Evolutionary conservation across 2,888 invertebrate genomes (phyloP).

Genomic region (Rhagonycha fulva): DNA sequence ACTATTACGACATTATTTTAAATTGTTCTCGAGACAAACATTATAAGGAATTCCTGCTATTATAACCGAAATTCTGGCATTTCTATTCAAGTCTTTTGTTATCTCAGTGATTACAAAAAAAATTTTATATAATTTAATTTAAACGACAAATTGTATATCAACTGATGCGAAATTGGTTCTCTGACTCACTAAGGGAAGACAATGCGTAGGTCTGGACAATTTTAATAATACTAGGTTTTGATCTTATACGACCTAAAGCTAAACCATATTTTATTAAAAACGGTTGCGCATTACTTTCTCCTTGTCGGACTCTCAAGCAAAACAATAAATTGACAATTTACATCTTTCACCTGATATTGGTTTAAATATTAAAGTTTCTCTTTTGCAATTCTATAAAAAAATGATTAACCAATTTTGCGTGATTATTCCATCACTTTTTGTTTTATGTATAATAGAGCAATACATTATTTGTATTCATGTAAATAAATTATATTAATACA

Average conservation of each 20-base stretch:
- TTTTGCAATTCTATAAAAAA: no score
- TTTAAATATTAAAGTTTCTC: no score
- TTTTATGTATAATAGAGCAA: no score
- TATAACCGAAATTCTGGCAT: background rate
- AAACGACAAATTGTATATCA: background rate
- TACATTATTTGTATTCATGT: no score
- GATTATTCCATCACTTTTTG: no score
- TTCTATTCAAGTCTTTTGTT: background rate
- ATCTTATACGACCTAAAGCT: background rate
- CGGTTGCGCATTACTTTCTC: background rate
- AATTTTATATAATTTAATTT: background rate
- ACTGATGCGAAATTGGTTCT: background rate
- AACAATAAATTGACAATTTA: no score
- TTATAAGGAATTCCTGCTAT: background rate
- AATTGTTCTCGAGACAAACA: background rate
- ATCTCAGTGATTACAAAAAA: background rate
- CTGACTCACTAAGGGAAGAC: background rate
- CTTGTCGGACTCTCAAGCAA: no score
- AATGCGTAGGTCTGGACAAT: background rate
- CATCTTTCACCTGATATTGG: no score
- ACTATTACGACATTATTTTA: no score
- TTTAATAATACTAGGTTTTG: background rate
- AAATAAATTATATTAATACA: no score
- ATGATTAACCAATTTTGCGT: no score
- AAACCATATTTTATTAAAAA: background rate